Conservation (phyloP, 1,140 invertebrate genomes). For the Sinonovacula constricta region DNA sequence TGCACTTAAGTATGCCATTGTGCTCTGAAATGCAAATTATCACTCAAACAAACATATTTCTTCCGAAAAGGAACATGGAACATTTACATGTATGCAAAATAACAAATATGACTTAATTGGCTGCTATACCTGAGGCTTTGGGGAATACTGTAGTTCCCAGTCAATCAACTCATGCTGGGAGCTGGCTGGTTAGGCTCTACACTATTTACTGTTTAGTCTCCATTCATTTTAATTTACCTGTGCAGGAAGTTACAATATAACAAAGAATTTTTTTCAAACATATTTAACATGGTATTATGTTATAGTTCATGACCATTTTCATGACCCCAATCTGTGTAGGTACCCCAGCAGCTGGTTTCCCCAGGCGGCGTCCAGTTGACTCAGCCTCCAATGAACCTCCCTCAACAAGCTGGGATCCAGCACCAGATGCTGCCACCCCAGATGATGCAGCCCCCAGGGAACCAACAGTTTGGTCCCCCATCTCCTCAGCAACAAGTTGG, state of each 20-base stretch:
- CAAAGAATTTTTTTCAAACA: not conserved
- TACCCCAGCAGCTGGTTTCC: slow-evolving; percentile 31
- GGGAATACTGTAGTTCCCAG: too few species aligned
- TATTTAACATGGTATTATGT: not conserved
- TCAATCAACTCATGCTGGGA: too few species aligned
- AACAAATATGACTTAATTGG: too few species aligned
- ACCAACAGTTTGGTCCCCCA: not conserved
- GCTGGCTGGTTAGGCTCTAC: too few species aligned
- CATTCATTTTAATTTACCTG: not conserved
- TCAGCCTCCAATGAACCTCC: not conserved
- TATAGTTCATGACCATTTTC: not conserved
- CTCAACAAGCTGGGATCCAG: not conserved
- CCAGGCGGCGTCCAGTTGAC: slow-evolving; percentile 19
- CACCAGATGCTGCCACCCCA: not conserved
- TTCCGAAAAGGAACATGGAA: too few species aligned
- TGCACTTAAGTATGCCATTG: not conserved
- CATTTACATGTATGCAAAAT: too few species aligned
- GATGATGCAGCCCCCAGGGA: slow-evolving; percentile 7
- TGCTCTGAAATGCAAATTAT: not conserved
- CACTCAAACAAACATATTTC: not conserved
- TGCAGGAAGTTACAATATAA: not conserved
- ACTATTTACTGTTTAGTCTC: too few species aligned
- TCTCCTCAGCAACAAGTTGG: slow-evolving; percentile 15
- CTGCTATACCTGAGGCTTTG: too few species aligned
- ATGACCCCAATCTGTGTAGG: not conserved